These are phyloP conservation scores for Phymorhynchus buccinoides DNA, from an alignment of 1,140 invertebrate species.

Conservation along the genomic window DNA sequence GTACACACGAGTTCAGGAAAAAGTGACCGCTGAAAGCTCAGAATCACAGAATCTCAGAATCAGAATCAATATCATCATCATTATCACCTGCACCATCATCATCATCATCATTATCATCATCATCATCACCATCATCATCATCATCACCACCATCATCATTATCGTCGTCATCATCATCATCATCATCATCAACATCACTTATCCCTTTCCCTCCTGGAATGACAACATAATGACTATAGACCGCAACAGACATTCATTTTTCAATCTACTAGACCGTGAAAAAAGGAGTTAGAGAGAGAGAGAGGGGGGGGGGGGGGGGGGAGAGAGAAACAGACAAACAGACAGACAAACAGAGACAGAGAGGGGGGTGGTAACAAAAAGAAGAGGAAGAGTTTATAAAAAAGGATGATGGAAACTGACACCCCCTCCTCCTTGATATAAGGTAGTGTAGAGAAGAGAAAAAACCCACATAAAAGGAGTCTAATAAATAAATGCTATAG, in stretches of 20 bases:
- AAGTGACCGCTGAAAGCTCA: too few relatives aligned
- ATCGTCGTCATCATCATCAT: not conserved
- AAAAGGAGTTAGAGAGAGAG: not conserved
- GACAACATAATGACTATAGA: not conserved
- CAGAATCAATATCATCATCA: not conserved
- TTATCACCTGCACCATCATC: too few relatives aligned
- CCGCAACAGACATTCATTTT: not conserved
- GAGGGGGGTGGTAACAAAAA: not conserved
- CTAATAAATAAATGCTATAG: not conserved
- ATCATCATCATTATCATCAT: constrained; percentile 19
- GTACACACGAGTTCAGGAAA: too few relatives aligned
- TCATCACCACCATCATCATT: not conserved
- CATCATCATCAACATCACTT: constrained; percentile 11
- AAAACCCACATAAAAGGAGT: not conserved
- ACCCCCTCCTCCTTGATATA: too few relatives aligned
- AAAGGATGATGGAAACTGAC: too few relatives aligned
- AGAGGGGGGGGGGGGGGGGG: too few relatives aligned
- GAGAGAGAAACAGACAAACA: too few relatives aligned
- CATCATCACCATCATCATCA: constrained; percentile 2
- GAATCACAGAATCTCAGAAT: too few relatives aligned
- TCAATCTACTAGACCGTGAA: too few relatives aligned
- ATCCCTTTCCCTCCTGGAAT: too few relatives aligned
- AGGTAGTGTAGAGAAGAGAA: not conserved
- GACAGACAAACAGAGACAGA: not conserved
- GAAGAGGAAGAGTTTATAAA: not conserved